Evolutionary conservation across 2,113 vertebrate species (phyloP), one percentile per base, ranked within the genome.

Genomic region (Brachypteracias leptosomus): DNA sequence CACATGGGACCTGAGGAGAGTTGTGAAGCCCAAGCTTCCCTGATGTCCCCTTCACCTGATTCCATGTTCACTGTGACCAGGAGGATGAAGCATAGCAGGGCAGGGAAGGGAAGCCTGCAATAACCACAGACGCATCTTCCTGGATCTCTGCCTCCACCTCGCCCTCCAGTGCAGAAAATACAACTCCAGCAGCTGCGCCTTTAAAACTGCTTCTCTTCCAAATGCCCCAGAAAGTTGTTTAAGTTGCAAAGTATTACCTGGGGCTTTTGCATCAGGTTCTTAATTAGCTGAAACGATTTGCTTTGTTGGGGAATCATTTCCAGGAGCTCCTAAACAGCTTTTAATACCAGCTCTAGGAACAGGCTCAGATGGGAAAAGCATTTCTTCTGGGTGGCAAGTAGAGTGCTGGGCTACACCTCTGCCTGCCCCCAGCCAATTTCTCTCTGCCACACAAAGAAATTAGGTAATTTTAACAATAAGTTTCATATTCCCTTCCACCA

Each of bases 211-310:
- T 96, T 89, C 75, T 81, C 73, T 96, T 95, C 74, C 59, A 83
- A 95, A 93, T 1, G 10, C 35, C 42, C 33, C 8, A 18, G 63
- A 89, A 97, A 96, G 91, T 77, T 95, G 91, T 94, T 97, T 93
- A 93, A 96, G 87, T 94, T 96, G 78, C 28, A 78, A 97, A 96
- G 76, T 57, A 90, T 92, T 85, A 93, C 94, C 93, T 82, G 79
- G 73, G 83, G 95, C 63, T 93, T 97, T 94, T 19, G 5, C 80
- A 96, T 93, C 85, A 87, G 68, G 66, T 74, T 94, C 88, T 95
- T 96, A 96, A 97, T 97, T 95, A 96, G 72, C 49, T 84, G 89
- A 95, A 97, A 93, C 6, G 8, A 86, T 95, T 96, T 92, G 75
- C 79, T 96, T 94, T 92, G 76, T 76, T 3, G 20, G 46, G 68